These are phyloP conservation scores for Drosophila sproati DNA, from an alignment of 1,140 invertebrate genomes.

Conservation along the genomic window DNA sequence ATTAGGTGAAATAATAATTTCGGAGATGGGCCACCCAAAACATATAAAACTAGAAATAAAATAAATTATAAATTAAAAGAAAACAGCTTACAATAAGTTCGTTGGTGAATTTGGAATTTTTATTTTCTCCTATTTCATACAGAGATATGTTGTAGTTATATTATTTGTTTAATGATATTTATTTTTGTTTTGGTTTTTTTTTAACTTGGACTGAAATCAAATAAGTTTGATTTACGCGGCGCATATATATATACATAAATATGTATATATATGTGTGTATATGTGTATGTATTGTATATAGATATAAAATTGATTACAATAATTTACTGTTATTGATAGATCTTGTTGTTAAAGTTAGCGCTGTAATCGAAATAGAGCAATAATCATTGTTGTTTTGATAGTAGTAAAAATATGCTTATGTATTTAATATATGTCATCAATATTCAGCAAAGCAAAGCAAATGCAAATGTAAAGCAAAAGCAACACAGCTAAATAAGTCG, in stretches of 20 bases:
- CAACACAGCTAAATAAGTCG: conserved; percentile 19
- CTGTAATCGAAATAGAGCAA: conserved; percentile 65
- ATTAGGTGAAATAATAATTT: conserved; percentile 3
- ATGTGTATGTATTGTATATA: conserved; percentile 12
- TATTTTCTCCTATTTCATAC: conserved; percentile 32
- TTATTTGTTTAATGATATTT: conserved; percentile 28
- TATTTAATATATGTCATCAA: conserved; percentile 3
- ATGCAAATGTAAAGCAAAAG: conserved; percentile 15
- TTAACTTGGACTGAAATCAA: conserved; percentile 81
- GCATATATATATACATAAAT: conserved; percentile 19
- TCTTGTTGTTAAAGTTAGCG: conserved; percentile 45
- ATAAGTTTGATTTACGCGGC: conserved; percentile 74
- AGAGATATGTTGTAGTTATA: conserved; percentile 13
- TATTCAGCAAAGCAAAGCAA: conserved; percentile 19
- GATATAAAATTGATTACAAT: conserved; percentile 25
- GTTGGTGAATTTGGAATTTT: conserved; percentile 60
- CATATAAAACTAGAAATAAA: conserved; percentile 38
- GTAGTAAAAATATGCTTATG: neutral
- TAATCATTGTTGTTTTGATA: conserved; percentile 30
- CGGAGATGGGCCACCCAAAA: conserved; percentile 22
- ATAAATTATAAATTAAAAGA: conserved; percentile 48
- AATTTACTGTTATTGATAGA: conserved; percentile 14
- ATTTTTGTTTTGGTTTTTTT: conserved; percentile 45
- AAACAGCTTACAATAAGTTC: conserved; percentile 53
- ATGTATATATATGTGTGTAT: conserved; percentile 31